Base-by-base conservation (phyloP, 2,888 invertebrate genomes). In the Endomychus coccineus region DNA sequence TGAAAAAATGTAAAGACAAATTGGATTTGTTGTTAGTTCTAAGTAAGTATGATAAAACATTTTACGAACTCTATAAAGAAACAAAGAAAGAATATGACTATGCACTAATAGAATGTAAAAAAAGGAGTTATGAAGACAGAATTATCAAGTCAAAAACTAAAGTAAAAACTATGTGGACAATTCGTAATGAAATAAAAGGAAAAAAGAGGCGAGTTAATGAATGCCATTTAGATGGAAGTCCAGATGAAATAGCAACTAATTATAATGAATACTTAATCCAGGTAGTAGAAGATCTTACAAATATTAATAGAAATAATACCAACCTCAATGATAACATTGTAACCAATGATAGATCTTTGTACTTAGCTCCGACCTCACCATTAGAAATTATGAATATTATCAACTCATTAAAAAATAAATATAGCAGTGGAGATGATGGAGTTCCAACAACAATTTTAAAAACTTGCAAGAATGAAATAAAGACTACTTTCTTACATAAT, bases 91-190 rank as follows among this genome's bases (percentile, higher is more conserved):
- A 21, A 9, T 31, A 19, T 31, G 19, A 19, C 17, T 4, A 2
- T 16, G 16, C 19, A 12, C 11, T 31, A 9, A 31, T 2, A 4
- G 3, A 17, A 31, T 16, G 11, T 31, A 3, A 17, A 16, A 11
- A 16, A 14, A 14, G 19, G 14, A 31, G n/a, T 21, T 31, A 19
- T 21, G 31, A 19, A 13, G 19, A 31, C 12, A n/a, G 12, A 21
- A 31, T 31, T 19, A 21, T 10, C n/a, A 6, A 19, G 7, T 31
- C 31, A 6, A 5, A 31, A n/a, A 19, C 16, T 12, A 31, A 19
- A 31, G 19, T 19, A 19, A 31, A 31, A 31, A 19, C 17, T 11
- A 21, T 19, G 19, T 31, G 31, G 31, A 31, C 19, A 12, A 2
- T 31, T 6, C 19, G 4, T 13, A 31, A 19, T n/a, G 13, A 19